Evolutionary conservation across 2,113 vertebrate species (phyloP), one percentile per base, ranked within the genome.

Genomic region (Lepus americanus): DNA sequence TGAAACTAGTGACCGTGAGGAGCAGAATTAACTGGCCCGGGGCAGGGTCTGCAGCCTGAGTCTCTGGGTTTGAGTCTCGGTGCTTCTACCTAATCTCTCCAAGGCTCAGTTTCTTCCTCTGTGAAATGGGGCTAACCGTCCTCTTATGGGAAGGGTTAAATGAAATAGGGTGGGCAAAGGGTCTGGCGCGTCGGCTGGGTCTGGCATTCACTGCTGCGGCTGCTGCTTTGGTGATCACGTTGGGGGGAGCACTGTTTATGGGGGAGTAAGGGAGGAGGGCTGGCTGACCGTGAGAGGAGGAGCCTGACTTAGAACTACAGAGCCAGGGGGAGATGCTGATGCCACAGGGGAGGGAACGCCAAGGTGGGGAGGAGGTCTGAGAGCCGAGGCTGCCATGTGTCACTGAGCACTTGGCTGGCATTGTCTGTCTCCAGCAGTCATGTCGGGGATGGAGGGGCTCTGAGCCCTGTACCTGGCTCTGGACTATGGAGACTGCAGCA

Each of bases 191-290:
- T 44, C 51, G 31, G 31, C 29, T 29, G 53, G 6, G 27, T 19
- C 51, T 7, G 25, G 44, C 9, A 8, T 27, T 63, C 44, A 12
- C 31, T 12, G 33, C 31, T 74, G 66, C 53, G 19, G 29, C n/a
- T 25, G 13, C 33, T 12, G 36, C 2, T 59, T 31, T 0, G 19
- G 44, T 44, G 31, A 20, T 5, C 61, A 20, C 1, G 0, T 4
- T 1, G 1, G 27, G 27, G 55, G 81, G 77, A 33, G 23, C 17
- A 5, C 6, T 27, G 39, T 49, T 67, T 17, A 36, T 86, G 70
- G 70, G 8, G 25, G 7, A 6, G 20, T 2, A 1, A 31, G 49
- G 55, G 59, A 9, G 63, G 19, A 22, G 29, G 29, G 8, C 31
- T 27, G 19, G 55, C 55, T 84, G 61, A n/a, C 63, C 9, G 0